Percentiles rank a stretch among this genome's conserved stretches.
These are phyloP conservation scores for Casuarius casuarius DNA, from an alignment of 2,113 vertebrate genomes.

Conservation along the genomic window DNA sequence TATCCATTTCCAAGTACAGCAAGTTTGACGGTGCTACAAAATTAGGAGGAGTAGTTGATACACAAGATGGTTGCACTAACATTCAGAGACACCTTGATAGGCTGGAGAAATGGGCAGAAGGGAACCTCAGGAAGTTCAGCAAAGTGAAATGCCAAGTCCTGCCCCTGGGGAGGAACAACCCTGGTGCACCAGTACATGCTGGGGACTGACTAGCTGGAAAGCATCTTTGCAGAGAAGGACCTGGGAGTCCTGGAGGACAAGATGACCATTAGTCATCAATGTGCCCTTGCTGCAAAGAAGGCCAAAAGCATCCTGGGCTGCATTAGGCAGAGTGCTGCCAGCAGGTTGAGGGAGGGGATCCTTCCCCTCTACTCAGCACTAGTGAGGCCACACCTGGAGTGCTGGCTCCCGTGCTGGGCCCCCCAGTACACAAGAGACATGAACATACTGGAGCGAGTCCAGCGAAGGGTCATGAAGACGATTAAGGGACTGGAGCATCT, in stretches of 20 bases:
- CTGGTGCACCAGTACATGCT: not conserved
- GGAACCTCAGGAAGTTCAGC: not conserved
- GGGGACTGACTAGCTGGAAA: not conserved
- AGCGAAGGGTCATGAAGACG: not conserved
- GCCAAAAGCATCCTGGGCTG: not conserved
- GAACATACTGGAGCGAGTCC: not conserved
- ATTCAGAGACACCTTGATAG: not conserved
- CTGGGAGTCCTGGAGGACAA: not conserved
- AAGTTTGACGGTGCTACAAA: not conserved
- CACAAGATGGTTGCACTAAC: fast-evolving
- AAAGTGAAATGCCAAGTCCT: not conserved
- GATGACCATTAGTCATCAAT: not conserved
- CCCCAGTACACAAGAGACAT: not conserved
- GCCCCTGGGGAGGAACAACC: not conserved
- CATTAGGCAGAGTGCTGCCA: not conserved
- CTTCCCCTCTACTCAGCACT: not conserved
- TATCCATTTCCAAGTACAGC: not conserved
- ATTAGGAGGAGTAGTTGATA: not conserved
- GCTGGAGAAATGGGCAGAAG: not conserved
- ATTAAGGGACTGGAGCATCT: not conserved
- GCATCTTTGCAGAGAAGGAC: not conserved
- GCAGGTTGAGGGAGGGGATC: not conserved
- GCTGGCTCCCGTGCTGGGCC: not conserved
- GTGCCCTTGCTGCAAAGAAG: not conserved
- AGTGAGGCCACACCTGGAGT: not conserved